Conservation (phyloP, 2,888 invertebrate genomes). For the Perizoma affinitatum region DNA sequence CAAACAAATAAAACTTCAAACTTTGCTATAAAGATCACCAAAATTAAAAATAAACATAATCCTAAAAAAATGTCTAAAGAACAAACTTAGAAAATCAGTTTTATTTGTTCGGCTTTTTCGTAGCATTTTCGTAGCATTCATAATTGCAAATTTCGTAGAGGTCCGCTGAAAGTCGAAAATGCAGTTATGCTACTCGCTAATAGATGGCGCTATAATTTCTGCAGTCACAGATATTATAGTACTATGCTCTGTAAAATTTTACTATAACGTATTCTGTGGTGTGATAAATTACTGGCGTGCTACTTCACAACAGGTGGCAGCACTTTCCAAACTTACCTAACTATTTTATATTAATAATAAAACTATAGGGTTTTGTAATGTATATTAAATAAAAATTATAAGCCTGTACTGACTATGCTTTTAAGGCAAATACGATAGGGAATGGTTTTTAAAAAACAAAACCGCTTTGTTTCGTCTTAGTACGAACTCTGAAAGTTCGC, state of each 20-base stretch:
- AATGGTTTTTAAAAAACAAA: too few relatives aligned
- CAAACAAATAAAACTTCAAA: slow-evolving; percentile 24
- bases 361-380: too few relatives aligned
- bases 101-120: not conserved
- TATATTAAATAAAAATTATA: slow-evolving; percentile 1
- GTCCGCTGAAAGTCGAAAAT: slow-evolving; percentile 12
- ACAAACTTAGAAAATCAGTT: not conserved
- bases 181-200: slow-evolving; percentile 25
- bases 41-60: slow-evolving; percentile 7
- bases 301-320: slow-evolving; percentile 45
- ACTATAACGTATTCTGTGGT: slow-evolving; percentile 10
- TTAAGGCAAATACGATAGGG: too few relatives aligned
- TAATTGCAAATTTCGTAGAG: slow-evolving; percentile 25
- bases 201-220: slow-evolving; percentile 26
- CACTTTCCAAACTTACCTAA: not conserved
- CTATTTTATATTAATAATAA: too few relatives aligned
- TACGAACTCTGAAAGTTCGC: too few relatives aligned
- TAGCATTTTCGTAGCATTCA: slow-evolving; percentile 21
- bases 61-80: slow-evolving; percentile 1
- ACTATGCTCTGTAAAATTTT: too few relatives aligned
- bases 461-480: too few relatives aligned
- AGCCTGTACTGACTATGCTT: not conserved
- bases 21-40: slow-evolving; percentile 15
- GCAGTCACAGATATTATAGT: too few relatives aligned
- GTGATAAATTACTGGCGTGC: slow-evolving; percentile 6